These are phyloP conservation scores for Agonopterix heracliana DNA, from an alignment of 2,888 invertebrate genomes.

Conservation along the genomic window DNA sequence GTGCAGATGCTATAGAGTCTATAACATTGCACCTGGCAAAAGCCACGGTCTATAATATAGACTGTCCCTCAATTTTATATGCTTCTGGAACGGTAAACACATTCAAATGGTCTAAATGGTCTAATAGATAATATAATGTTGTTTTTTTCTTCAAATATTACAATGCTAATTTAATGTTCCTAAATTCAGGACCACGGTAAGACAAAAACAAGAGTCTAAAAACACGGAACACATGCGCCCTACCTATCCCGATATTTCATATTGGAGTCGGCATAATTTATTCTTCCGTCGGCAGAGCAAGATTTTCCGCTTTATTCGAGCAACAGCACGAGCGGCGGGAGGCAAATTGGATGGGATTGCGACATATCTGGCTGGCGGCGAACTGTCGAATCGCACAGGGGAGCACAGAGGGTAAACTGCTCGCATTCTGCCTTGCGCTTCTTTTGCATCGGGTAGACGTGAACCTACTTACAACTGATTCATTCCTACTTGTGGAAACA, in stretches of 20 bases:
- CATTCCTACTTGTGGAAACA: slow-evolving; percentile 9
- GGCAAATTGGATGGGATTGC: slow-evolving; percentile 71
- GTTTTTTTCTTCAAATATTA: too few species aligned
- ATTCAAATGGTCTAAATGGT: too few species aligned
- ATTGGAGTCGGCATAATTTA: slow-evolving; percentile 56
- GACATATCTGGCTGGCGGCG: slow-evolving; percentile 63
- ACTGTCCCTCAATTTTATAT: too few species aligned
- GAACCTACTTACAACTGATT: slow-evolving; percentile 43
- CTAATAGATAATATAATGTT: too few species aligned
- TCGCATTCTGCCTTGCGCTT: slow-evolving; percentile 49
- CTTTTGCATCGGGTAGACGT: slow-evolving; percentile 43
- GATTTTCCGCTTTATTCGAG: slow-evolving; percentile 68
- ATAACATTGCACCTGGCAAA: too few species aligned
- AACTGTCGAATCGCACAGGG: slow-evolving; percentile 61
- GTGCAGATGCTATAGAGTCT: too few species aligned
- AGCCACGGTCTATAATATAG: too few species aligned
- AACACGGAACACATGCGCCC: slow-evolving; percentile 26
- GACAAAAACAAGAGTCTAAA: slow-evolving; percentile 1
- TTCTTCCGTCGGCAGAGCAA: slow-evolving; percentile 52
- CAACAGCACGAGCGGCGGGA: slow-evolving; percentile 54
- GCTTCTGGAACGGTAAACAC: too few species aligned
- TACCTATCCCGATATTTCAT: slow-evolving; percentile 36
- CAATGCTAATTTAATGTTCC: too few species aligned
- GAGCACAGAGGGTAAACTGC: slow-evolving; percentile 56
- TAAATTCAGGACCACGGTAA: too few species aligned